Conservation (phyloP, 1,140 invertebrate genomes). For the Trachymyrmex septentrionalis region DNA sequence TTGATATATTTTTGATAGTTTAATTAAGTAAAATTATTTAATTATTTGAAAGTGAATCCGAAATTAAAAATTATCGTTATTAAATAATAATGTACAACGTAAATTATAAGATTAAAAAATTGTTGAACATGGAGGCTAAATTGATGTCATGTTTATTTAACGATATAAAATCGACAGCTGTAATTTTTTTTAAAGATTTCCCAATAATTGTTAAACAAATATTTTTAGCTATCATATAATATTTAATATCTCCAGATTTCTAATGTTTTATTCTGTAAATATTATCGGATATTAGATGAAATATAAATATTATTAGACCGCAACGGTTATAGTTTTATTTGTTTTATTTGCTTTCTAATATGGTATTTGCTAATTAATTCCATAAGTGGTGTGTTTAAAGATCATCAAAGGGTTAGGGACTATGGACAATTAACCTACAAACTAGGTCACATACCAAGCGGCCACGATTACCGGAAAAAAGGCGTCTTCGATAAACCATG, state of each 20-base stretch:
- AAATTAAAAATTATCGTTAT: neutral
- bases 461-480: neutral
- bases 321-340: neutral
- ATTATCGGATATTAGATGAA: neutral
- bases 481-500: constrained; percentile 63
- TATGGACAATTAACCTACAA: constrained; percentile 26
- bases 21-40: neutral
- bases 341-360: neutral
- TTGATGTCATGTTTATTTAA: neutral
- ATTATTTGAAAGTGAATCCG: neutral
- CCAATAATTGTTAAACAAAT: neutral
- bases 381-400: neutral
- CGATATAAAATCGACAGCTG: constrained; percentile 5
- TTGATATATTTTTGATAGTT: neutral
- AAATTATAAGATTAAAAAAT: neutral
- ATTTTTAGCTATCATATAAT: neutral
- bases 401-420: neutral
- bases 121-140: neutral
- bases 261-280: neutral
- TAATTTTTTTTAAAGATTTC: neutral
- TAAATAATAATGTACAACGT: neutral
- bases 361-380: neutral
- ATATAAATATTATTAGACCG: neutral
- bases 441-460: neutral
- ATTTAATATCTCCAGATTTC: neutral